Conservation (phyloP, 2,888 invertebrate species). For the Acrocyrtus sp. region DNA sequence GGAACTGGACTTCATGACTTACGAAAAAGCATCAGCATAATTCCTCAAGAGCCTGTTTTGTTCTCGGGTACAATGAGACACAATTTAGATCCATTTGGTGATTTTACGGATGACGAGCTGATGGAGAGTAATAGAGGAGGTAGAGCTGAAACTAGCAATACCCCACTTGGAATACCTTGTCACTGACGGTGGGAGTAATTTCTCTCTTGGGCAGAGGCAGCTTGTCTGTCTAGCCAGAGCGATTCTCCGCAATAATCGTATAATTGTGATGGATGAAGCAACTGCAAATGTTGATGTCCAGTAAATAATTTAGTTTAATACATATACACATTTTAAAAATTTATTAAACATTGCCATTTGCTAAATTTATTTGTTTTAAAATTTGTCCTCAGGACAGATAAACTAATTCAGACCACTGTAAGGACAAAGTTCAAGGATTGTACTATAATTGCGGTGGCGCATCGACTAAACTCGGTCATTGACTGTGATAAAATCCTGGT, state of each 20-base stretch:
- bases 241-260: constrained; percentile 66
- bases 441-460: constrained; percentile 91
- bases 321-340: constrained; percentile 3
- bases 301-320: constrained; percentile 48
- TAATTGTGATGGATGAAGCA: constrained; percentile 68
- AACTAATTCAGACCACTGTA: constrained; percentile 85
- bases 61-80: constrained; percentile 86
- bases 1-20: constrained; percentile 73
- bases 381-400: constrained; percentile 75
- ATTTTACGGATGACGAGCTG: constrained; percentile 80
- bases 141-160: no score
- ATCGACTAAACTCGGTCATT: constrained; percentile 88
- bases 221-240: constrained; percentile 68
- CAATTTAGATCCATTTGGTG: constrained; percentile 90
- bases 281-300: constrained; percentile 67
- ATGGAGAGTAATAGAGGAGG: constrained; percentile 89
- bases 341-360: not conserved
- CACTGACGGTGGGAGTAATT: constrained; percentile 65
- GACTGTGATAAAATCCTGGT: constrained; percentile 90
- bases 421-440: constrained; percentile 81
- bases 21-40: constrained; percentile 85
- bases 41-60: constrained; percentile 90
- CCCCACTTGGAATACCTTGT: constrained; percentile 42
- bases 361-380: not conserved
- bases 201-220: constrained; percentile 68